Evolutionary conservation across 2,888 invertebrate species (phyloP), one percentile per base, ranked within the genome.

Genomic region (Pyralis farinalis): DNA sequence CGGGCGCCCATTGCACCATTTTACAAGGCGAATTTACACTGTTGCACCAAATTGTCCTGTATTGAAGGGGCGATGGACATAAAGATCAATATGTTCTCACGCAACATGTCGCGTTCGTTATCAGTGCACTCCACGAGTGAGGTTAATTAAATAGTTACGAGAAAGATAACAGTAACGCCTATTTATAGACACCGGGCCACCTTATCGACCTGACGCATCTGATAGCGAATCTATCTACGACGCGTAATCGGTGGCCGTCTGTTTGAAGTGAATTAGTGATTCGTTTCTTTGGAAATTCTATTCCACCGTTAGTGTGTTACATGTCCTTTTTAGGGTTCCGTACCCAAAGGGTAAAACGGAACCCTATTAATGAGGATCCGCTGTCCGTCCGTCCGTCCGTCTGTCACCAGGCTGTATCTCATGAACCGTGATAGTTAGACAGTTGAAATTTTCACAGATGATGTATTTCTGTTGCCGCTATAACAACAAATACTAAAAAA

Each of bases 131-230:
- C 70, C 63, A 55, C 56, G 58, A 65, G 71, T 66, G 74, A 67
- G 78, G 80, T 84, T 86, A 84, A 86, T 86, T 83, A 84, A 84
- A 84, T 81, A 79, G 79, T 79, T 76, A 71, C 60, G 65, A 72
- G 71, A 65, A 61, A 71, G 77, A 84, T 83, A 82, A 76, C 59
- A 70, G 58, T 69, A 73, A 73, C 71, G 74, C 67, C 79, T 80
- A 73, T 75, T 70, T 69, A 72, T 73, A 75, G 76, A 64, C 67
- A 69, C 67, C 68, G 61, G 47, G 64, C 65, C 68, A 68, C 63
- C 64, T 81, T 82, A 85, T 84, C 84, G 77, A 74, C 68, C 70
- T 64, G 59, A 63, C 55, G 58, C 68, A 83, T 83, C 81, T 71
- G 79, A 84, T 81, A 75, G 58, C 57, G 56, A 69, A 68, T 60